Conservation (phyloP, 1,140 invertebrate species). For the Sinella curviseta region DNA sequence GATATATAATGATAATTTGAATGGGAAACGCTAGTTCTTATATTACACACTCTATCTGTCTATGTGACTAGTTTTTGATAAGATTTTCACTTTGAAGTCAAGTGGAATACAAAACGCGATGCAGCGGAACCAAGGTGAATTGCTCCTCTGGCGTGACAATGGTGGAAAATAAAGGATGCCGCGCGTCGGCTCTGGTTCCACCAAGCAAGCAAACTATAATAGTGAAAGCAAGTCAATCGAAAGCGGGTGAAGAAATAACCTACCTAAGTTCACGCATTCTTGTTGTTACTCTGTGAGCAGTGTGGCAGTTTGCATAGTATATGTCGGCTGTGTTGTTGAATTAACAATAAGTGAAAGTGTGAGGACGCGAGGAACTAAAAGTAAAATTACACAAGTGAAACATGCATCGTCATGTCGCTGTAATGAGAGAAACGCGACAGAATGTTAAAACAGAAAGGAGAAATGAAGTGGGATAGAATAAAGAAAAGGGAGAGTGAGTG, state of each 20-base stretch:
- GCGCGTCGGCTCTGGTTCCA: too few relatives aligned
- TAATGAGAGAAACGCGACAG: conserved; percentile 46
- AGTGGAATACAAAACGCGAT: conserved; percentile 1
- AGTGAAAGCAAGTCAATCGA: not conserved
- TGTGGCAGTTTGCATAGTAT: too few relatives aligned
- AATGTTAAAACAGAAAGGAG: conserved; percentile 41
- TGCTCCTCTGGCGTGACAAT: not conserved
- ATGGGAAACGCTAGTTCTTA: not conserved
- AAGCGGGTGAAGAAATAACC: too few relatives aligned
- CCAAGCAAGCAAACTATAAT: not conserved
- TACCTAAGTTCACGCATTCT: too few relatives aligned
- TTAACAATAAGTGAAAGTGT: not conserved
- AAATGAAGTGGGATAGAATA: not conserved
- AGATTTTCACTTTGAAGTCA: conserved; percentile 19
- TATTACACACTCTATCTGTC: not conserved
- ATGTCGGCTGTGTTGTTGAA: not conserved
- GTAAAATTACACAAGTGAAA: not conserved
- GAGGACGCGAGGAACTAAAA: not conserved
- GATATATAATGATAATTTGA: conserved; percentile 14
- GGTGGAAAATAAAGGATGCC: not conserved
- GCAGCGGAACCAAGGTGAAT: conserved; percentile 18
- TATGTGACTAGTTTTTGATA: not conserved
- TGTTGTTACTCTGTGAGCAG: too few relatives aligned
- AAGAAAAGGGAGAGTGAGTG: not conserved
- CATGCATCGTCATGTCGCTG: not conserved